These are phyloP conservation scores for Listronotus bonariensis DNA, from an alignment of 1,140 invertebrate genomes.

Conservation along the genomic window DNA sequence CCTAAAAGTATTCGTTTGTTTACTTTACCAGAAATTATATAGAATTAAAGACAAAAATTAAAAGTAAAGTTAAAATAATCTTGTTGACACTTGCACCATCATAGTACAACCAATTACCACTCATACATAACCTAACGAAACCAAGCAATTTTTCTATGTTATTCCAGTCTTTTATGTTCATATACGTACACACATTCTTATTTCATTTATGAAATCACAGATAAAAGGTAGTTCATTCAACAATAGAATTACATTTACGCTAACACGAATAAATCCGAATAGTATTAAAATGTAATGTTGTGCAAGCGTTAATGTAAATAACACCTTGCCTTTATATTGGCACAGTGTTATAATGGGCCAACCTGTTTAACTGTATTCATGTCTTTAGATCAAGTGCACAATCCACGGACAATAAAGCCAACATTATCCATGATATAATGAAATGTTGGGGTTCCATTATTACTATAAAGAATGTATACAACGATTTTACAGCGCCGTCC, in stretches of 20 bases:
- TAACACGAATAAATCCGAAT: conserved; percentile 38
- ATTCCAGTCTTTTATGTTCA: too few relatives aligned
- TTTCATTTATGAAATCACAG: too few relatives aligned
- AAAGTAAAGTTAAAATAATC: too few relatives aligned
- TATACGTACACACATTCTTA: too few relatives aligned
- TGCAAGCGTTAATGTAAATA: conserved; percentile 48
- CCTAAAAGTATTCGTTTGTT: too few relatives aligned
- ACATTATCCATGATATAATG: conserved; percentile 52
- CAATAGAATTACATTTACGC: conserved; percentile 37
- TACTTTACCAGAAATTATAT: too few relatives aligned
- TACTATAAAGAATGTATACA: conserved; percentile 50
- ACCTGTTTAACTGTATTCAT: conserved; percentile 53
- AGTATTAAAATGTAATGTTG: conserved; percentile 40
- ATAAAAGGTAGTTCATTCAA: conserved; percentile 1
- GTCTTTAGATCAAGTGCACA: conserved; percentile 52
- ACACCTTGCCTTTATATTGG: conserved; percentile 46
- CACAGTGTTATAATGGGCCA: conserved; percentile 50
- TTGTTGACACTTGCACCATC: too few relatives aligned
- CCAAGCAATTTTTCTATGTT: too few relatives aligned
- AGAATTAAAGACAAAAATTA: too few relatives aligned
- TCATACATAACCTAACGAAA: too few relatives aligned
- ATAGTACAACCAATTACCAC: too few relatives aligned
- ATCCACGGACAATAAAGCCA: conserved; percentile 49
- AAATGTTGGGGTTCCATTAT: conserved; percentile 52
- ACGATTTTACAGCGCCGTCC: conserved; percentile 47